Evolutionary conservation across 2,113 vertebrate genomes (phyloP), one percentile per base, ranked within the genome.

Genomic region (Oostethus manadensis): DNA sequence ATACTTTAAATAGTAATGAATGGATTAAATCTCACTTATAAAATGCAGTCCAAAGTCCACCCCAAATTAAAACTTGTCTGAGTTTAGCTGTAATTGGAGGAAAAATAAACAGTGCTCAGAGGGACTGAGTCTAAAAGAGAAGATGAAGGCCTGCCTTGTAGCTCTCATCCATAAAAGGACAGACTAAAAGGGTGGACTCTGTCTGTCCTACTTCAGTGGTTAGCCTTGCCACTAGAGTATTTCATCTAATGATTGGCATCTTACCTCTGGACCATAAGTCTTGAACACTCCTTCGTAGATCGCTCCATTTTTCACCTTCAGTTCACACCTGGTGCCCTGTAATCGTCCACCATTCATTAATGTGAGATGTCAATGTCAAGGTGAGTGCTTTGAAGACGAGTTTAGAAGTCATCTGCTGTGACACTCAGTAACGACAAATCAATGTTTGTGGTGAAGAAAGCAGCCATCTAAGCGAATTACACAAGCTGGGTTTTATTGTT

Each of bases 231-330:
- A 35, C n/a, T 5, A 17, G 22, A 17, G 38, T 14, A 42, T 48
- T 48, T 20, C 20, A 20, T n/a, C 8, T 48, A 10, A 42, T 42
- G 38, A 48, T n/a, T 18, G n/a, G 10, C 33, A 20, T 18, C 83
- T 93, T 92, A 99, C 97, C 95, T 98, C 97, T 81, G 95, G 94
- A 82, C 96, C 94, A 44, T 98, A 98, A 8, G 97, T 98, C 89
- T 98, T 99, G 91, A 99, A 98, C 87, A 99, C 94, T 87, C 97
- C 97, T 91, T 98, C 97, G 90, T 96, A 99, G 80, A 96, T 79
- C 49, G 90, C 89, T 83, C 96, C 95, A n/a, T 94, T 98, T 90
- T 96, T 98, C 74, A 99, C 97, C 83, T 97, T 94, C 73, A 99
- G 92, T 90, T 99, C 97, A 92, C 97, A 99, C 88, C 98, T 99